These are phyloP conservation scores for Myopa tessellatipennis DNA, from an alignment of 2,888 invertebrate species.

Conservation along the genomic window DNA sequence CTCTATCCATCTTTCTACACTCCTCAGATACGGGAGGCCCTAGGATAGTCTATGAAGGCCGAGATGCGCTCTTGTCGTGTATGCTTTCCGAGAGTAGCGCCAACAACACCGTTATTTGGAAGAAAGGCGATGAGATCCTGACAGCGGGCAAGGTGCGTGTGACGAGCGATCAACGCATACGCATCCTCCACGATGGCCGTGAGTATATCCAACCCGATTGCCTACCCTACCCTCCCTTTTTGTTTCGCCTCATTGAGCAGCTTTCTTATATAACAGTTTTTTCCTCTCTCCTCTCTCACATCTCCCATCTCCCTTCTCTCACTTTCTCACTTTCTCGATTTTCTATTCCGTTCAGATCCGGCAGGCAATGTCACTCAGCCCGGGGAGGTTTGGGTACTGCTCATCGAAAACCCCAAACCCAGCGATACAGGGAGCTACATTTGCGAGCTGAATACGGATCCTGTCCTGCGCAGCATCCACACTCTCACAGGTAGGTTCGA, in stretches of 20 bases:
- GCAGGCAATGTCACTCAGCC: constrained; percentile 68
- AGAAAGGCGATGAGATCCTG: constrained; percentile 77
- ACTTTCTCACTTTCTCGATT: neutral
- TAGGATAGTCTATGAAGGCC: constrained; percentile 73
- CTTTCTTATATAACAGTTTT: too few species aligned
- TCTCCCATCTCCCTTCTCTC: neutral
- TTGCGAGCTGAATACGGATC: constrained; percentile 86
- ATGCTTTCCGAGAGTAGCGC: constrained; percentile 75
- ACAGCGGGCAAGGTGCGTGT: constrained; percentile 82
- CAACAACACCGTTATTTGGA: constrained; percentile 81
- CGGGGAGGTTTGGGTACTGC: constrained; percentile 87
- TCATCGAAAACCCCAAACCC: constrained; percentile 77
- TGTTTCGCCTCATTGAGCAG: too few species aligned
- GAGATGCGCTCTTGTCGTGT: constrained; percentile 84
- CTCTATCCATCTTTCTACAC: neutral
- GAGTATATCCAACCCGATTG: constrained; percentile 54
- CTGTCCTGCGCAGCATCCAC: constrained; percentile 82
- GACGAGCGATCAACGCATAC: constrained; percentile 78
- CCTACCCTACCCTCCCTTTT: neutral
- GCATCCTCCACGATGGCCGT: constrained; percentile 83
- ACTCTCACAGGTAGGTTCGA: constrained; percentile 76
- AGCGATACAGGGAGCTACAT: constrained; percentile 83
- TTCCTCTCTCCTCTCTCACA: neutral
- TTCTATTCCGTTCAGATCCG: constrained; percentile 54
- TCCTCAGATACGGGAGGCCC: constrained; percentile 65